These are phyloP conservation scores for Panopea generosa DNA, from an alignment of 2,888 invertebrate genomes.

Conservation along the genomic window DNA sequence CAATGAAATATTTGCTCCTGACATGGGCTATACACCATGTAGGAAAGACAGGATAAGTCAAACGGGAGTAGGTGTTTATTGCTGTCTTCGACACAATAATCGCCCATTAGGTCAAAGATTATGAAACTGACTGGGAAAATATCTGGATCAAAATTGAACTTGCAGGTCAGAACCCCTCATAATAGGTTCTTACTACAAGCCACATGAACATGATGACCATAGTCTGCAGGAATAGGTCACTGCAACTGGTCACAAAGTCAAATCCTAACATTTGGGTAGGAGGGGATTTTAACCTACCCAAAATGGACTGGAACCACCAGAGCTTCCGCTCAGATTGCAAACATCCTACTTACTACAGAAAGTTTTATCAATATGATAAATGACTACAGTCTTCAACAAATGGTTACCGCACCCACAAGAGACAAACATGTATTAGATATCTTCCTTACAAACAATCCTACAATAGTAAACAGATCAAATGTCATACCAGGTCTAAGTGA, in stretches of 20 bases:
- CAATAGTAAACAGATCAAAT: slow-evolving; percentile 25
- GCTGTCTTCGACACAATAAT: slow-evolving; percentile 10
- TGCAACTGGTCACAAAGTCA: slow-evolving; percentile 2
- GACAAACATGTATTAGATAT: slow-evolving; percentile 36
- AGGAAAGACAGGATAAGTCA: slow-evolving; percentile 19
- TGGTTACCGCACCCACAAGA: slow-evolving; percentile 19
- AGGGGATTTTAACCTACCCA: slow-evolving; percentile 30
- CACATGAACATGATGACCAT: slow-evolving; percentile 17
- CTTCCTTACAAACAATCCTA: slow-evolving; percentile 29
- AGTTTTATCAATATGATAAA: slow-evolving; percentile 6
- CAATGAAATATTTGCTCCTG: slow-evolving; percentile 33
- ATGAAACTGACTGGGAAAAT: slow-evolving; percentile 11
- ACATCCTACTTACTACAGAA: slow-evolving; percentile 15
- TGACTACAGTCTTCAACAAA: slow-evolving; percentile 25
- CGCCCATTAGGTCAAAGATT: slow-evolving; percentile 11
- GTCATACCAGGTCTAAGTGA: slow-evolving; percentile 31
- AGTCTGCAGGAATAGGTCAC: slow-evolving; percentile 16
- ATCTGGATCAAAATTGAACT: slow-evolving; percentile 17
- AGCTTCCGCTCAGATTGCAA: slow-evolving; percentile 14
- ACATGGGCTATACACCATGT: slow-evolving; percentile 27
- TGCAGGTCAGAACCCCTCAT: background rate
- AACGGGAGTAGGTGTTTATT: slow-evolving; percentile 17
- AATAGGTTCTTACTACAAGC: slow-evolving; percentile 12
- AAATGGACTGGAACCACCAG: slow-evolving; percentile 13
- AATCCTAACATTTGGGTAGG: slow-evolving; percentile 19